Base-by-base conservation (phyloP, 2,888 invertebrate species). In the Apotomis capreana region DNA sequence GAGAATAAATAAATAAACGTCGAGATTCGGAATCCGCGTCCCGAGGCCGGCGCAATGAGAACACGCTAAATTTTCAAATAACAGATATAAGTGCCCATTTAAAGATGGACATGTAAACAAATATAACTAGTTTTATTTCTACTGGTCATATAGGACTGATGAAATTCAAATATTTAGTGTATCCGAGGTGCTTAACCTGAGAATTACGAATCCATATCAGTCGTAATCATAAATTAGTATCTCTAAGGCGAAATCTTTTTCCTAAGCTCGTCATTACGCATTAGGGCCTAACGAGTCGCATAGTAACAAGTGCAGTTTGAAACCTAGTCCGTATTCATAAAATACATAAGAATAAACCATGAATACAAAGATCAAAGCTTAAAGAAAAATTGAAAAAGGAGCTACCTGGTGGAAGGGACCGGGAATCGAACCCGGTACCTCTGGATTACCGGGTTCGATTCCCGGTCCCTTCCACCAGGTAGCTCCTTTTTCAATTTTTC, bases 1-100 rank as follows among this genome's bases (percentile, higher is more conserved):
- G 75, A 78, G 81, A 81, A 87, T 86, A 87, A 85, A 89, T 85
- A 69, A 76, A 76, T 69, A 74, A 76, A 71, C 64, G 62, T 26
- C 57, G 57, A 60, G 55, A 52, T 58, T 62, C 63, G 73, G 73
- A 70, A 77, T 74, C 63, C 75, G 74, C 69, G 65, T 72, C 67
- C 71, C 59, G 74, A 75, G 75, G 71, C 70, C 59, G 68, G 68
- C 74, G 59, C 49, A 63, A 72, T 74, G 55, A 61, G 74, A 69
- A 65, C 61, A 52, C 54, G 61, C 63, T 59, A 58, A 55, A 63
- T 72, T 68, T 72, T 49, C 58, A 59, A 68, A 70, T 70, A 70
- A 68, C 63, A 68, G 26, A 64, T 68, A 57, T 62, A 68, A 68
- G 72, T 63, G 63, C 46, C 63, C 68, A 55, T 68, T 63, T 65